These are phyloP conservation scores for Eilema sororculum DNA, from an alignment of 2,888 invertebrate species.

Conservation along the genomic window DNA sequence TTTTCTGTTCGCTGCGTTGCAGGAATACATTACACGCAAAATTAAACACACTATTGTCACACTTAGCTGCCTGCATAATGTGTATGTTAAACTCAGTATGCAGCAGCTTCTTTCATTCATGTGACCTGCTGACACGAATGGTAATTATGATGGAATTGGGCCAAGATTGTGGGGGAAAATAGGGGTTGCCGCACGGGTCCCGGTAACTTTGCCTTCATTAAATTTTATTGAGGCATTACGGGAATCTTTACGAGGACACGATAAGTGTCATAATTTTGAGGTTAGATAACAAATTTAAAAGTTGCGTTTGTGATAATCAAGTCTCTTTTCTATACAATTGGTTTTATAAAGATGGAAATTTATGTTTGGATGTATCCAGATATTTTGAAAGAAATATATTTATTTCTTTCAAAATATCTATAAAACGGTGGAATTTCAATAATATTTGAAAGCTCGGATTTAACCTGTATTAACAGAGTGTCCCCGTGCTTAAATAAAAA, in stretches of 20 bases:
- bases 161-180: slow-evolving; percentile 15
- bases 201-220: slow-evolving; percentile 22
- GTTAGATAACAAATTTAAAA: neutral
- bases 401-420: too few species aligned
- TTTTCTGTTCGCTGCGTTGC: neutral
- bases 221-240: slow-evolving; percentile 21
- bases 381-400: too few species aligned
- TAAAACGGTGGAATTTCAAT: too few species aligned
- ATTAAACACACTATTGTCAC: slow-evolving; percentile 8
- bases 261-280: neutral
- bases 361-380: too few species aligned
- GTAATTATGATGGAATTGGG: slow-evolving; percentile 13
- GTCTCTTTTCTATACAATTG: neutral
- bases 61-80: slow-evolving; percentile 3
- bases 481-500: too few species aligned
- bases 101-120: slow-evolving; percentile 4
- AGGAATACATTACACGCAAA: neutral
- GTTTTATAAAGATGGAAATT: too few species aligned
- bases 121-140: slow-evolving; percentile 22
- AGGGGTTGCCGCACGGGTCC: slow-evolving; percentile 9
- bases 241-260: neutral
- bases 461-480: too few species aligned
- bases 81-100: neutral
- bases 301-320: neutral
- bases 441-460: too few species aligned